Conservation (phyloP, 2,797 vertebrate species). For the Labeo calbasu region DNA sequence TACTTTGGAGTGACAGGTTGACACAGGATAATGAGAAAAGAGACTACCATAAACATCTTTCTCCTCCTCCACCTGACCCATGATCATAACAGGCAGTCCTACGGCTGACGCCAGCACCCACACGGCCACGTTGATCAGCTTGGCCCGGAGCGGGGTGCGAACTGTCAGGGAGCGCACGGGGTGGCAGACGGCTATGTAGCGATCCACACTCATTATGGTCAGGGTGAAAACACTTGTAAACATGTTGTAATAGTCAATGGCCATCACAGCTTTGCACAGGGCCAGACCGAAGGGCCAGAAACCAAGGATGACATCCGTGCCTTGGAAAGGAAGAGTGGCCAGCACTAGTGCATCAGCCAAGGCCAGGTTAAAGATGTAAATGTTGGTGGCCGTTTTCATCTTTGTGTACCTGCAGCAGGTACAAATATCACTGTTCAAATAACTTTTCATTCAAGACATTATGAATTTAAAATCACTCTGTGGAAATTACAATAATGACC, state of each 20-base stretch:
- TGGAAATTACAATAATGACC: neutral
- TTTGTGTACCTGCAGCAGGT: constrained; percentile 80
- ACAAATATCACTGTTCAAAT: constrained; percentile 10
- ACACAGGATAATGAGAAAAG: constrained; percentile 6
- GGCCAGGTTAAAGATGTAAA: constrained; percentile 88
- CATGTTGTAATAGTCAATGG: constrained; percentile 91
- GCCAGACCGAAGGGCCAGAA: constrained; percentile 86
- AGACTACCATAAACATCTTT: constrained; percentile 72
- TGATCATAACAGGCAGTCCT: constrained; percentile 84
- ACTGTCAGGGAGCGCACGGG: constrained; percentile 86
- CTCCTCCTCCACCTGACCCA: constrained; percentile 85
- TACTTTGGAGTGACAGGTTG: constrained; percentile 26
- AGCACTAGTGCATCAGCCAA: constrained; percentile 84
- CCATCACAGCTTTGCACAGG: constrained; percentile 84
- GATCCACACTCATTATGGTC: constrained; percentile 88
- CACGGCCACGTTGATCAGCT: constrained; percentile 85
- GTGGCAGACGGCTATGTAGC: constrained; percentile 88
- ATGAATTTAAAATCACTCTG: neutral
- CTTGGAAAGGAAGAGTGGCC: constrained; percentile 86
- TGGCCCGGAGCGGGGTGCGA: constrained; percentile 85
- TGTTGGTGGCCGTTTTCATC: constrained; percentile 91
- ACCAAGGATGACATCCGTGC: constrained; percentile 82
- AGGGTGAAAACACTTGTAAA: constrained; percentile 89
- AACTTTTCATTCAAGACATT: neutral
- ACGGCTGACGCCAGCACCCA: constrained; percentile 85